phyloP scores from a whole-genome alignment of 2,888 invertebrate genomes.

The Tethea ocularis region DNA sequence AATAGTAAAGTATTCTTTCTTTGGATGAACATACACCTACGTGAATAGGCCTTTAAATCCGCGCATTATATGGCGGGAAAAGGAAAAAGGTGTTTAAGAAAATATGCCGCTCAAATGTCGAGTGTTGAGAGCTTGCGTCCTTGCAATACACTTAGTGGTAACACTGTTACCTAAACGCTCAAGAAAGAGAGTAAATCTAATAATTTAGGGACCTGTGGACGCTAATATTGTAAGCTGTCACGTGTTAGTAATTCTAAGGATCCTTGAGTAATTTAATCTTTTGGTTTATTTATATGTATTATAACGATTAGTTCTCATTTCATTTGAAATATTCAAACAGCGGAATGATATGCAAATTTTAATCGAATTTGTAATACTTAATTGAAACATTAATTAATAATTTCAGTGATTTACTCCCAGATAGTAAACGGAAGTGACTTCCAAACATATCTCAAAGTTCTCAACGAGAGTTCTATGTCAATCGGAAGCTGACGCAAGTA shows the following conservation, averaged over 20 bases:
- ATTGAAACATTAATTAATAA: no score
- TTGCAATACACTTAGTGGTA: constrained; percentile 10
- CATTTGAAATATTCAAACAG: no score
- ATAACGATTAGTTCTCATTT: no score
- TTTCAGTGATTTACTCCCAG: not conserved
- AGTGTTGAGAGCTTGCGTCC: constrained; percentile 14
- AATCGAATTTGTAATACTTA: no score
- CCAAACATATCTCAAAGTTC: not conserved
- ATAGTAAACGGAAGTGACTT: not conserved
- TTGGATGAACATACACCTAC: constrained; percentile 21
- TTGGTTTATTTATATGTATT: no score
- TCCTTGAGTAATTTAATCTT: no score
- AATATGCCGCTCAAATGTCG: constrained; percentile 25
- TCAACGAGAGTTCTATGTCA: not conserved
- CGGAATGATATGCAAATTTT: no score
- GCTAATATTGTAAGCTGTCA: not conserved
- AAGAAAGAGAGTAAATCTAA: constrained; percentile 2
- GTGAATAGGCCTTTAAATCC: constrained; percentile 43
- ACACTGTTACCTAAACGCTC: not conserved
- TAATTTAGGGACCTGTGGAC: not conserved
- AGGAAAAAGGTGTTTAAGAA: constrained; percentile 34
- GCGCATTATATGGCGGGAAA: constrained; percentile 41
- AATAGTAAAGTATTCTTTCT: no score
- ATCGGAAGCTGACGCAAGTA: not conserved
- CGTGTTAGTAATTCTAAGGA: no score